phyloP scores from a whole-genome alignment of 2,888 invertebrate species.

The Chloroclysta siterata region DNA sequence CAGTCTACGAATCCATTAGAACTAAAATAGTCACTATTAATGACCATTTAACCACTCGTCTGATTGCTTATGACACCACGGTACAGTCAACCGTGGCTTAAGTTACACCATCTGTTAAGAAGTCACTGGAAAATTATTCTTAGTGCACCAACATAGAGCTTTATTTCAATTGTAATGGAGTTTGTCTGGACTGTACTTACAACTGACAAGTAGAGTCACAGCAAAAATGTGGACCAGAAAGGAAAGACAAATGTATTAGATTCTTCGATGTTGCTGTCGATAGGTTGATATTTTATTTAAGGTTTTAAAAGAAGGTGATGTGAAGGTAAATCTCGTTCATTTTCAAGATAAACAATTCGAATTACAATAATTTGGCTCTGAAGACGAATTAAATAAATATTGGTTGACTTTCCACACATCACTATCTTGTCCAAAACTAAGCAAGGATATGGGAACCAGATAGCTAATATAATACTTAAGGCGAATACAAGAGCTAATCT shows the following conservation, averaged over 20 bases:
- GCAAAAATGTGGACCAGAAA: slow-evolving; percentile 1
- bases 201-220: slow-evolving; percentile 2
- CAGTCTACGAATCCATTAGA: slow-evolving; percentile 23
- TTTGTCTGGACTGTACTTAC: slow-evolving; percentile 9
- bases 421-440: no score
- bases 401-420: no score
- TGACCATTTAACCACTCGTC: slow-evolving; percentile 44
- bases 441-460: no score
- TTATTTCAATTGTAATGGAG: neutral
- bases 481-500: no score
- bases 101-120: slow-evolving; percentile 9
- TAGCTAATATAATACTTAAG: no score
- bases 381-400: no score
- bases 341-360: no score
- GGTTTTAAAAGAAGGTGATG: no score
- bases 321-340: no score
- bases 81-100: slow-evolving; percentile 19
- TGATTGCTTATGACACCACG: slow-evolving; percentile 43
- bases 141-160: neutral
- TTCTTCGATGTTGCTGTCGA: no score
- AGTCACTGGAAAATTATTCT: slow-evolving; percentile 5
- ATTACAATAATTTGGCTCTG: no score
- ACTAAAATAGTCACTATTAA: slow-evolving; percentile 31
- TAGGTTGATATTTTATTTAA: no score
- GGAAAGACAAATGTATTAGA: neutral